Percentiles rank a stretch among this genome's conserved stretches.
Conservation (phyloP, 2,113 vertebrate species). For the Burhinus oedicnemus region DNA sequence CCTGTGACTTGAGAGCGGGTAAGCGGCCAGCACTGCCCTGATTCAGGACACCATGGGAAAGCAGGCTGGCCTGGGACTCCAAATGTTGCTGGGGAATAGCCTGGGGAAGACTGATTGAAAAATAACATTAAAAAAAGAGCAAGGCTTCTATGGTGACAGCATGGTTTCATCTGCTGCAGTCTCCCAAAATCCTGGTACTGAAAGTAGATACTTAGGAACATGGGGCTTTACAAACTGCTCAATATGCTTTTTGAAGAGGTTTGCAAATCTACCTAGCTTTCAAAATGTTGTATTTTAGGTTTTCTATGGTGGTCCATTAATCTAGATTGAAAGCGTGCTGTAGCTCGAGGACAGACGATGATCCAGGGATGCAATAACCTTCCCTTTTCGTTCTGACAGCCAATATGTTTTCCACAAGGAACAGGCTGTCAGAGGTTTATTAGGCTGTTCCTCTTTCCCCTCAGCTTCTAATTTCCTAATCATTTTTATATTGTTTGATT, state of each 20-base stretch:
- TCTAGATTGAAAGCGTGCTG: neutral
- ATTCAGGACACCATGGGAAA: neutral
- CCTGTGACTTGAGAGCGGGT: neutral
- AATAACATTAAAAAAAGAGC: neutral
- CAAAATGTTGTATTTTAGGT: neutral
- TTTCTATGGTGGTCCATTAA: neutral
- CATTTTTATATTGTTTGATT: neutral
- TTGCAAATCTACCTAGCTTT: neutral
- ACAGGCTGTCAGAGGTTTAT: neutral
- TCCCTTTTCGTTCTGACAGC: neutral
- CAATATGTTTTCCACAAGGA: neutral
- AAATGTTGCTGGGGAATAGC: neutral
- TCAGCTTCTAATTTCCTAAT: neutral
- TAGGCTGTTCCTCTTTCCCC: neutral
- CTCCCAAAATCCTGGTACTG: neutral
- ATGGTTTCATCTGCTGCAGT: accelerated
- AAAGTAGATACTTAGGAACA: neutral
- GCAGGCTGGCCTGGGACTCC: neutral
- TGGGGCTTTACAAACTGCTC: neutral
- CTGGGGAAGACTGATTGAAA: neutral
- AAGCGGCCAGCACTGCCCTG: neutral
- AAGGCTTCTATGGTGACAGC: neutral
- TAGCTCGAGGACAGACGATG: neutral
- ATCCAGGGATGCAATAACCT: neutral
- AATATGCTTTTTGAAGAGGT: neutral